Evolutionary conservation across 1,140 invertebrate species (phyloP), one percentile per base, ranked within the genome.

Genomic region (Vanessa tameamea): DNA sequence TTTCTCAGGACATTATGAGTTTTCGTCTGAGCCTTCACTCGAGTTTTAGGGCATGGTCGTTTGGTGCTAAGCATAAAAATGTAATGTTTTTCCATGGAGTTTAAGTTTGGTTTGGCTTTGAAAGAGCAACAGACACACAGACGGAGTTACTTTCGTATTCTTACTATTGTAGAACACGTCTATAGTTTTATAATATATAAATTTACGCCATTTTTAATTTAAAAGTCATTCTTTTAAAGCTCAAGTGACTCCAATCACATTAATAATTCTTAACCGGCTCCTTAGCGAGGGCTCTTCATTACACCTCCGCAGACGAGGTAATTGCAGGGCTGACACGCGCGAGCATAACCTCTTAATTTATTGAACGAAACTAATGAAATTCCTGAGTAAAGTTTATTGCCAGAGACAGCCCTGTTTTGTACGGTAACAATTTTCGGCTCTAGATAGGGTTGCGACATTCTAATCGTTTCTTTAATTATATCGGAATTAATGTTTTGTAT

Each of bases 291-390:
- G 82, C 84, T 83, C 87, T 90, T 90, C 87, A 91, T 92, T 92
- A 92, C 83, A 84, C 80, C 80, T 83, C 77, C 68, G 55, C 75
- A 88, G 86, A 90, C 87, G 80, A 90, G 84, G 87, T 92, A 91
- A 92, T 92, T 88, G 84, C 89, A 90, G 84, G 89, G 88, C 83
- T 89, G 89, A 91, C 89, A 91, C 88, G 91, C 88, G 84, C 81
- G 86, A 88, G 87, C 84, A 91, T 92, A 91, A 91, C 91, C 87
- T 88, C 88, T 92, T 92, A 92, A 92, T 92, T 92, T 92, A 92
- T 92, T 91, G 88, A 90, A 92, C 83, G 82, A 89, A 92, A 91
- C 89, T 92, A 92, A 92, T 92, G 90, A 92, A 92, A 92, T 92
- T 92, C 90, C 89, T 82, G 77, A 82, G 84, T 81, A 83, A 88